Conservation (phyloP, 2,888 invertebrate genomes). For the Thereva unica region DNA sequence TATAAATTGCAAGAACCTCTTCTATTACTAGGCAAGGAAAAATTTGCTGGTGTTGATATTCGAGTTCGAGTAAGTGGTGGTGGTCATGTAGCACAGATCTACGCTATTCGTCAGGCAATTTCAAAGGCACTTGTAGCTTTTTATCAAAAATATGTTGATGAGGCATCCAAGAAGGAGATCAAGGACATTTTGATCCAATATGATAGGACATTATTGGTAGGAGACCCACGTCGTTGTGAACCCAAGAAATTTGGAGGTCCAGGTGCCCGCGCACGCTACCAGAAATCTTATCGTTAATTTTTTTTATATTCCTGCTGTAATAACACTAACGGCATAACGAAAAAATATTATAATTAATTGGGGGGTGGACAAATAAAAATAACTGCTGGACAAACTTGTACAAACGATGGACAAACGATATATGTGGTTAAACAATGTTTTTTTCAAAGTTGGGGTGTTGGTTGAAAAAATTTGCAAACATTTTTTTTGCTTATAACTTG, state of each 20-base stretch:
- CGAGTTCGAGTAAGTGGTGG: conserved; percentile 97
- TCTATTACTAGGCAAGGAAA: conserved; percentile 87
- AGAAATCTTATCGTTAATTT: conserved; percentile 99
- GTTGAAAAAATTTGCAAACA: no score
- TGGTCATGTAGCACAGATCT: conserved; percentile 98
- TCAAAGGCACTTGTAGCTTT: conserved; percentile 97
- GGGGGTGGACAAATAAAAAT: no score
- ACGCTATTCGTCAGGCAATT: conserved; percentile 98
- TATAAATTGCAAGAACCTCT: conserved; percentile 94
- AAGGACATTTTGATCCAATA: conserved; percentile 98
- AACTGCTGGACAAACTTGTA: no score
- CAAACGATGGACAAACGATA: no score
- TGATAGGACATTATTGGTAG: conserved; percentile 95
- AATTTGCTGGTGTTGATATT: conserved; percentile 96
- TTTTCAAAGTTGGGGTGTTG: no score
- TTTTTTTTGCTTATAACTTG: no score
- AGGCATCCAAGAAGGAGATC: conserved; percentile 98
- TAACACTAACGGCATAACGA: conserved; percentile 1
- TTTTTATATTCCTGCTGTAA: conserved; percentile 25
- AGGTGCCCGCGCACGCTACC: conserved; percentile 98
- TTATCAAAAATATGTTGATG: conserved; percentile 99
- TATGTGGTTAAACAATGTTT: no score
- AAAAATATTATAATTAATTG: conserved; percentile 31
- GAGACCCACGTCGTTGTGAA: conserved; percentile 98
- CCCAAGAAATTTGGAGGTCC: conserved; percentile 99